Evolutionary conservation across 2,888 invertebrate genomes (phyloP), one percentile per base, ranked within the genome.

Genomic region (Caenorhabditis sp.): DNA sequence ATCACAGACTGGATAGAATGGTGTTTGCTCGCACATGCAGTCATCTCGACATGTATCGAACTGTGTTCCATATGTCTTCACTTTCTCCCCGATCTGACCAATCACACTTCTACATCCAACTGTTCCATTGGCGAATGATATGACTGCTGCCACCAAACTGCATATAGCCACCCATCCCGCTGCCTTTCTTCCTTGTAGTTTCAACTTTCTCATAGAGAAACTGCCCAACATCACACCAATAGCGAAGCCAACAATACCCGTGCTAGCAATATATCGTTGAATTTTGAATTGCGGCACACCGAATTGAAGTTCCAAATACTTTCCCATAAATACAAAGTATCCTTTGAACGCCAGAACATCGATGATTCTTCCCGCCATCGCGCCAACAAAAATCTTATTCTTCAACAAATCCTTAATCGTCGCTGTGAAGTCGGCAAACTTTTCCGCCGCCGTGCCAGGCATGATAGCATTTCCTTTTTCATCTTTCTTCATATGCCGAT

Each of bases 1-100:
- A 61, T 83, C 84, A 77, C 89, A 89, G 3, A 89, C 85, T 0
- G 89, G 89, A 76, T 88, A 88, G 58, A 88, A 80, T 1, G 85
- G 86, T 36, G 82, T 76, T 0, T 82, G 79, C 1, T 86, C 84
- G 68, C 89, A 89, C 27, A 78, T 73, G 77, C 89, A 89, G 50
- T 83, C 84, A 7, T 59, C 54, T 67, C 87, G 84, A 75, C 89
- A 89, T 8, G 77, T 66, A n/a, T 73, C 67, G 63, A 85, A 83
- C 26, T 65, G 43, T 1, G 59, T 61, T 10, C 72, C 72, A 23
- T 70, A 63, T 26, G 50, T 21, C 36, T 70, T 75, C 25, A 67
- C 80, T 57, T 81, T 75, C 31, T 84, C 76, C 27, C 84, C 87
- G 23, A 87, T 79, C 52, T 77, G 75, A 21, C 84, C 83, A 52